phyloP scores from a whole-genome alignment of 1,140 invertebrate genomes.

The Babylonia areolata region DNA sequence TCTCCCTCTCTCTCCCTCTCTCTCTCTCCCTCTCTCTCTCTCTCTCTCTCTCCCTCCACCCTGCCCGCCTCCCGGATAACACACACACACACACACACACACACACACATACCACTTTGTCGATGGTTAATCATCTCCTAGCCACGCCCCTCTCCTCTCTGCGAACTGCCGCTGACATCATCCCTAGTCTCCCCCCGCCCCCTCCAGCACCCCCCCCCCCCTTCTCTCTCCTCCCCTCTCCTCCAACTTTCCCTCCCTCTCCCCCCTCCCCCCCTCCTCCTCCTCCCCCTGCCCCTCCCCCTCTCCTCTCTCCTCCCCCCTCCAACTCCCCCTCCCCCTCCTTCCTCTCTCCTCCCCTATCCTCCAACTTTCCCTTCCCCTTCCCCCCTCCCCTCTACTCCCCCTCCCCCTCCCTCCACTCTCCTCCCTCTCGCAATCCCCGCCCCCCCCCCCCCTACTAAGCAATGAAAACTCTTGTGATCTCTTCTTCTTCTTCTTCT shows the following conservation, averaged over 20 bases:
- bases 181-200: neutral
- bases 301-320: neutral
- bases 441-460: neutral
- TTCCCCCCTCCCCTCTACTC: neutral
- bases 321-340: neutral
- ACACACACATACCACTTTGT: too few relatives aligned
- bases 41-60: neutral
- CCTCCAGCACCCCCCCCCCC: neutral
- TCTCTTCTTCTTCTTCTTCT: too few relatives aligned
- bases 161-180: too few relatives aligned
- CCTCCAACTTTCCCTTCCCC: neutral
- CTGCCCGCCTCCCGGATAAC: too few relatives aligned
- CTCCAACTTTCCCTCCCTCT: neutral
- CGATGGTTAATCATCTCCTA: too few relatives aligned
- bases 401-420: neutral
- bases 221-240: neutral
- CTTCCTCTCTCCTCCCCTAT: neutral
- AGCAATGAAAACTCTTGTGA: too few relatives aligned
- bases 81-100: too few relatives aligned
- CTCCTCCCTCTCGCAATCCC: neutral
- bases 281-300: neutral
- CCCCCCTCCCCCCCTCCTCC: neutral
- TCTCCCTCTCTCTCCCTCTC: neutral
- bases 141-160: too few relatives aligned
- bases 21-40: conserved; percentile 6